Evolutionary conservation across 2,888 invertebrate genomes (phyloP), one percentile per base, ranked within the genome.

Genomic region (Lithophane semibrunnea): DNA sequence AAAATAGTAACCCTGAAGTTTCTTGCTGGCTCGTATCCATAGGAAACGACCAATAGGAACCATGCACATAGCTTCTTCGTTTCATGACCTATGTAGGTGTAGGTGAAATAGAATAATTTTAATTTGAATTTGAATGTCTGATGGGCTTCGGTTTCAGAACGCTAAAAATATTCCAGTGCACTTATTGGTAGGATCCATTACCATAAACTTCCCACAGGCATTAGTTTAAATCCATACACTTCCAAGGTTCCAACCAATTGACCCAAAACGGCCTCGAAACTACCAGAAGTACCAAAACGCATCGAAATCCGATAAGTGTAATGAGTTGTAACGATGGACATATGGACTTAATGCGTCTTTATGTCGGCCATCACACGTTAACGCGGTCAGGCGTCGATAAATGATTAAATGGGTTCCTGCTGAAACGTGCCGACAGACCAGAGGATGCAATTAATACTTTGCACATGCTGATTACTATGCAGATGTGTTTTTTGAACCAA

Each of bases 301-400:
- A 82, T 64, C 49, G 63, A 47, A 83, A 82, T 70, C 80, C 80
- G 60, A 83, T 80, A 84, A 84, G 64, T 72, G 47, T 60, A 80
- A 80, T 80, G 84, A 81, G 64, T 70, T 71, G 77, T 64, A 58
- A 52, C 82, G 64, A 52, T 68, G 77, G 68, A 44, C 67, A 74
- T 71, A 5, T 68, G 70, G 60, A 60, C 44, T 67, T 77, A 81
- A 83, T 81, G 73, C 70, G 56, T 68, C 83, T 85, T 77, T 85
- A 83, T 71, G 66, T 64, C 29, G 24, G 54, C 66, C 61, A 73
- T 83, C 73, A 77, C 69, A 70, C 69, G 63, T 70, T 84, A 77
- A 77, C 58, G 77, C 67, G 82, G 73, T 81, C 73, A 70, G 63
- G 37, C 66, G 60, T 64, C 68, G 72, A 49, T 85, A 77, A 78